These are phyloP conservation scores for Penaeus chinensis DNA, from an alignment of 1,140 invertebrate species.

Conservation along the genomic window DNA sequence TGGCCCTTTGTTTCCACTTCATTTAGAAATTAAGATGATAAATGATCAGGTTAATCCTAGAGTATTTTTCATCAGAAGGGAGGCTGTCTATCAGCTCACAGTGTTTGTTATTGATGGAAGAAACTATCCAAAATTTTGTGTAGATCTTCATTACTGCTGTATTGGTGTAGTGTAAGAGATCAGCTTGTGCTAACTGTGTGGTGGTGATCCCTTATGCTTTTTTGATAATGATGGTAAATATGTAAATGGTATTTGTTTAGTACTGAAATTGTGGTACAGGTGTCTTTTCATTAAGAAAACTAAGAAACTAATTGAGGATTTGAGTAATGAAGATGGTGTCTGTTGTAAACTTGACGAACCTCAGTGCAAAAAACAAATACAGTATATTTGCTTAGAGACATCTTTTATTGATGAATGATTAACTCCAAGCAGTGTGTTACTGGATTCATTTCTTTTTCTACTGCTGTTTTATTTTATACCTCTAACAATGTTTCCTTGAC, in stretches of 20 bases:
- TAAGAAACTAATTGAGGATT: constrained; percentile 24
- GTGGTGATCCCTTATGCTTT: neutral
- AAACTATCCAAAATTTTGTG: too few relatives aligned
- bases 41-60: too few relatives aligned
- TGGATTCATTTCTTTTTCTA: constrained; percentile 37
- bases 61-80: too few relatives aligned
- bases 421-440: neutral
- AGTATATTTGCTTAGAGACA: constrained; percentile 57
- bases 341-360: constrained; percentile 46
- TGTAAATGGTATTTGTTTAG: constrained; percentile 11
- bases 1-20: too few relatives aligned
- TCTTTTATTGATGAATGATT: constrained; percentile 51
- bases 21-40: too few relatives aligned
- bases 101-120: too few relatives aligned
- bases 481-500: constrained; percentile 45
- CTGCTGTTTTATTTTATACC: constrained; percentile 46
- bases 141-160: neutral
- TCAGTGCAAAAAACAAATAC: constrained; percentile 56
- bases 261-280: constrained; percentile 17
- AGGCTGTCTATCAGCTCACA: too few relatives aligned
- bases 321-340: constrained; percentile 30
- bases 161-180: constrained; percentile 16
- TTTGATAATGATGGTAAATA: constrained; percentile 33
- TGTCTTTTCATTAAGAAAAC: constrained; percentile 11
- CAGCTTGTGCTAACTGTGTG: constrained; percentile 24